A percentile compares a stretch with the other conserved stretches of the same genome.
Evolutionary conservation across 2,113 vertebrate genomes (phyloP).

Genomic region (Apus apus): DNA sequence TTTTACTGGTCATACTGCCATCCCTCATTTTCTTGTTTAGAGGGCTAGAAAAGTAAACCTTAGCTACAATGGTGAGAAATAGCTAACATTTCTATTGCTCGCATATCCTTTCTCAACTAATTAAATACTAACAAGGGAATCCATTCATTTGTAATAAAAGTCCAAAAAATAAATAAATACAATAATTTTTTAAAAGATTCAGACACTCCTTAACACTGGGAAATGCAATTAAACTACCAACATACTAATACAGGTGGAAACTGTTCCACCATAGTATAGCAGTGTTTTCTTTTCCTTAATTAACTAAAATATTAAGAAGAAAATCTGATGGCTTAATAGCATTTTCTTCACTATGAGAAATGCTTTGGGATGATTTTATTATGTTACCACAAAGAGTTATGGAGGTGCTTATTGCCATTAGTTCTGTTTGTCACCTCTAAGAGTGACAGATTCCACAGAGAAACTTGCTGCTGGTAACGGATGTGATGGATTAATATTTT

Average conservation of each 20-base stretch:
- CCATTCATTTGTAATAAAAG: neutral
- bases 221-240: conserved; percentile 10
- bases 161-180: neutral
- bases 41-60: neutral
- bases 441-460: neutral
- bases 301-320: conserved; percentile 5
- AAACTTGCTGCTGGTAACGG: neutral
- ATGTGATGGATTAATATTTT: conserved; percentile 23
- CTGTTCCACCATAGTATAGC: neutral
- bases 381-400: neutral
- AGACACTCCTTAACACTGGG: neutral
- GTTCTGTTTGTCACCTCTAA: neutral
- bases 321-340: neutral
- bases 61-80: neutral
- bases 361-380: neutral
- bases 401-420: neutral
- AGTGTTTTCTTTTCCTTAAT: neutral
- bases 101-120: neutral
- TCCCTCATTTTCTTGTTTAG: neutral
- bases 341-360: neutral
- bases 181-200: neutral
- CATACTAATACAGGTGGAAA: neutral
- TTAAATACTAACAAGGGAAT: conserved; percentile 12
- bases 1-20: neutral
- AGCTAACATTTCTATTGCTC: neutral